Conservation (phyloP, 2,113 vertebrate genomes). For the Pithys albifrons region DNA sequence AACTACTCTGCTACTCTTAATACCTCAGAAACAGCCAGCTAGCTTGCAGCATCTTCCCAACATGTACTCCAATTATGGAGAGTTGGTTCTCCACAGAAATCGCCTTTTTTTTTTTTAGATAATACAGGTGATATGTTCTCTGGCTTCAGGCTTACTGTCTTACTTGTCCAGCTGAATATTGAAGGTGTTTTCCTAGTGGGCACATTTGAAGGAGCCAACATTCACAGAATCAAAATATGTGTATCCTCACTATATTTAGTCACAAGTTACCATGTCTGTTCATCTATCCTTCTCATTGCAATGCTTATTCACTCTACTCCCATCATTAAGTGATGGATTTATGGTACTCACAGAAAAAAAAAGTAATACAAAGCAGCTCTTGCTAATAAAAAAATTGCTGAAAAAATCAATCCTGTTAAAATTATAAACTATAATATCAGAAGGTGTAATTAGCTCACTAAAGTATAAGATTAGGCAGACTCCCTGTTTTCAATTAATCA, state of each 20-base stretch:
- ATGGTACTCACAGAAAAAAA: neutral
- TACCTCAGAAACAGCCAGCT: neutral
- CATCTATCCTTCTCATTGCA: neutral
- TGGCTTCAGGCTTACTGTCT: neutral
- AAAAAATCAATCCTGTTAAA: neutral
- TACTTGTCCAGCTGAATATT: neutral
- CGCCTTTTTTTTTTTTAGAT: neutral
- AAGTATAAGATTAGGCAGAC: neutral
- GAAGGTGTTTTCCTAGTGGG: neutral
- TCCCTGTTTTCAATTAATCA: neutral
- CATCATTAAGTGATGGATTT: neutral
- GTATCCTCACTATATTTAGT: neutral
- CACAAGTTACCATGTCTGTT: neutral
- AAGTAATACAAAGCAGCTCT: neutral
- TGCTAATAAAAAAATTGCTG: neutral
- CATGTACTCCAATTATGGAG: accelerated
- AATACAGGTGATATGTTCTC: neutral
- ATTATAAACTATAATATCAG: neutral
- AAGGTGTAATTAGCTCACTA: neutral
- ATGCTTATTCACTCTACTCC: neutral
- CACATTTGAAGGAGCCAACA: neutral
- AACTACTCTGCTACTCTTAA: neutral
- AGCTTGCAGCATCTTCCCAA: neutral
- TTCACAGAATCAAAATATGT: neutral
- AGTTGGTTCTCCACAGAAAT: neutral